Conservation (phyloP, 2,888 invertebrate genomes). For the Copidosoma aretas region DNA sequence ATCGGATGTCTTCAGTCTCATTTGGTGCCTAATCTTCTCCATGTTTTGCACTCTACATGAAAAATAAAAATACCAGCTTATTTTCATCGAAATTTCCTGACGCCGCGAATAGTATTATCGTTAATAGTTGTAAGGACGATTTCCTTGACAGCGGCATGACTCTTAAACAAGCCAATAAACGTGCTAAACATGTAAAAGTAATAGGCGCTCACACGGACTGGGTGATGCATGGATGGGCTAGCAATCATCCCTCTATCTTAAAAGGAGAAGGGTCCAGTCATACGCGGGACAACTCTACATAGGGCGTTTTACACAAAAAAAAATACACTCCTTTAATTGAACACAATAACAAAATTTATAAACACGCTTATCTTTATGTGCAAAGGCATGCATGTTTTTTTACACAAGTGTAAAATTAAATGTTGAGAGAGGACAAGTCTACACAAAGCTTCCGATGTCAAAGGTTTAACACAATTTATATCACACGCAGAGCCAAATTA, state of each 20-base stretch:
- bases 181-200: constrained; percentile 35
- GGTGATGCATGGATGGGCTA: constrained; percentile 40
- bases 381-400: too few species aligned
- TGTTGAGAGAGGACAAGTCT: too few species aligned
- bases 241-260: constrained; percentile 20
- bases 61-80: constrained; percentile 44
- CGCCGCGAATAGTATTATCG: constrained; percentile 44
- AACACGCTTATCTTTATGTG: too few species aligned
- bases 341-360: too few species aligned
- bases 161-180: constrained; percentile 37
- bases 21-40: constrained; percentile 42
- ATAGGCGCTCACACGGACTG: constrained; percentile 39
- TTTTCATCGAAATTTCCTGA: constrained; percentile 38
- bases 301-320: too few species aligned
- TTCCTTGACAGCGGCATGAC: constrained; percentile 40
- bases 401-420: too few species aligned
- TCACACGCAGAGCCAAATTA: too few species aligned
- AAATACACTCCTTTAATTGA: too few species aligned
- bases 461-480: too few species aligned
- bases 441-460: too few species aligned
- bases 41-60: constrained; percentile 41
- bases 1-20: constrained; percentile 43
- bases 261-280: too few species aligned
- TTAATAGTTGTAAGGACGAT: constrained; percentile 48
- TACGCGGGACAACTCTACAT: too few species aligned